Conservation (phyloP, 2,888 invertebrate species). For the Pantelozetes paolii region DNA sequence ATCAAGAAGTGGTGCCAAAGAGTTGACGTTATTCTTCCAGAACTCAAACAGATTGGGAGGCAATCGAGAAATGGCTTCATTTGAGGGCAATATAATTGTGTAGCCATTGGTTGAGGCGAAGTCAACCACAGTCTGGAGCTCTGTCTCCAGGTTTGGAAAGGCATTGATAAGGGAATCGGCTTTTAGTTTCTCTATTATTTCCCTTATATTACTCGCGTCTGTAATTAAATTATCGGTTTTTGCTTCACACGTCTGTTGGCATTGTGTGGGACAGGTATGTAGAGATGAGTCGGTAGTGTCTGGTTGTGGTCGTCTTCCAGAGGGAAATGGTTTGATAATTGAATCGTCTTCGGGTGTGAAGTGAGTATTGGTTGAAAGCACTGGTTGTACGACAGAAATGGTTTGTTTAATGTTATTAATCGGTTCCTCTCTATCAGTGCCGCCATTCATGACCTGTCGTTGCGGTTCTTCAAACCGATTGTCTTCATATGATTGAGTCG, state of each 20-base stretch:
- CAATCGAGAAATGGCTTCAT: conserved; percentile 47
- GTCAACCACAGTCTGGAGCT: conserved; percentile 44
- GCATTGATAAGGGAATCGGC: conserved; percentile 45
- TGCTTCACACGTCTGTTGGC: background rate
- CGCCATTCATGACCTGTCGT: background rate
- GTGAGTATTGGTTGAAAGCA: conserved; percentile 9
- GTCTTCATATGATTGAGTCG: background rate
- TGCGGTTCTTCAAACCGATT: conserved; percentile 15
- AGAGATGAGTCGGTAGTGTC: background rate
- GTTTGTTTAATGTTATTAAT: background rate
- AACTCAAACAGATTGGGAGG: conserved; percentile 45
- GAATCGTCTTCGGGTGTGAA: conserved; percentile 15
- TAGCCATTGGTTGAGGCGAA: conserved; percentile 44
- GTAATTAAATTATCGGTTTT: conserved; percentile 24
- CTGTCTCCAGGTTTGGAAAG: conserved; percentile 42
- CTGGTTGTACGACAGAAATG: background rate
- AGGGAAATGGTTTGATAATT: conserved; percentile 8
- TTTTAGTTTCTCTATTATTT: conserved; percentile 44
- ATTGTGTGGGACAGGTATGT: background rate
- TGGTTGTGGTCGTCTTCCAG: background rate
- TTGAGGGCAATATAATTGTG: conserved; percentile 48
- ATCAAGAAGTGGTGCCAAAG: conserved; percentile 43
- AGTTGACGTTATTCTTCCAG: conserved; percentile 45
- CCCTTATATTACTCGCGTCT: conserved; percentile 41
- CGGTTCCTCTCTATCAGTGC: background rate